Percentiles rank a stretch among this genome's conserved stretches.
phyloP scores from a whole-genome alignment of 2,797 vertebrate species.

The Parauchenoglanis punctatus region DNA sequence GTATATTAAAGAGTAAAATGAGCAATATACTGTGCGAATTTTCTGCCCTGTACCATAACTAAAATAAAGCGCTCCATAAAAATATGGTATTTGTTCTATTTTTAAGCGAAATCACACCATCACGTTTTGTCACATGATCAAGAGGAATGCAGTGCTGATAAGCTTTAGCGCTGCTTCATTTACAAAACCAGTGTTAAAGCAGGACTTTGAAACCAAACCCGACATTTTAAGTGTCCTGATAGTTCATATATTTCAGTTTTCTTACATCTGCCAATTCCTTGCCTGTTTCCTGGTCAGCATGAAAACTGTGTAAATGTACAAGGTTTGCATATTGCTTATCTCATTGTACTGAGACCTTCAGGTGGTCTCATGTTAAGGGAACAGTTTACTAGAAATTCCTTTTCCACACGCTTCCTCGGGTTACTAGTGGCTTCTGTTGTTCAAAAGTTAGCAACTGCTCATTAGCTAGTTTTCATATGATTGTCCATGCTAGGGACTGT shows the following conservation, averaged over 20 bases:
- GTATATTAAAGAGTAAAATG: background rate
- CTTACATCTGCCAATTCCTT: background rate
- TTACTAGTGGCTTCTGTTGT: background rate
- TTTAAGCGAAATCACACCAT: background rate
- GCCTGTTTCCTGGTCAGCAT: background rate
- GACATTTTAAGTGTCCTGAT: background rate
- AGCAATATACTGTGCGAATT: background rate
- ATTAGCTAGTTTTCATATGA: conserved; percentile 15
- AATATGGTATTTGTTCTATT: background rate
- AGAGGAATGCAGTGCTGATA: background rate
- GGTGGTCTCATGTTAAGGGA: background rate
- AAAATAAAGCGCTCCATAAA: background rate
- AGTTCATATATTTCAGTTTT: background rate
- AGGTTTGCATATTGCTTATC: background rate
- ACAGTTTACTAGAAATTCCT: background rate
- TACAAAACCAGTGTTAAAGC: background rate
- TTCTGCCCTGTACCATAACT: background rate
- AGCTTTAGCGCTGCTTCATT: background rate
- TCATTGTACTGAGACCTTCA: background rate
- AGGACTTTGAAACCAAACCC: background rate
- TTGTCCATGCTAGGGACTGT: conserved; percentile 10
- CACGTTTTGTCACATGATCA: background rate
- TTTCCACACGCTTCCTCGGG: background rate
- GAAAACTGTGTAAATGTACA: background rate
- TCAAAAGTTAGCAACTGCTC: background rate